Percentiles rank a stretch among this genome's conserved stretches.
phyloP scores from a whole-genome alignment of 2,888 invertebrate genomes.

The Orchesellides sinensis region DNA sequence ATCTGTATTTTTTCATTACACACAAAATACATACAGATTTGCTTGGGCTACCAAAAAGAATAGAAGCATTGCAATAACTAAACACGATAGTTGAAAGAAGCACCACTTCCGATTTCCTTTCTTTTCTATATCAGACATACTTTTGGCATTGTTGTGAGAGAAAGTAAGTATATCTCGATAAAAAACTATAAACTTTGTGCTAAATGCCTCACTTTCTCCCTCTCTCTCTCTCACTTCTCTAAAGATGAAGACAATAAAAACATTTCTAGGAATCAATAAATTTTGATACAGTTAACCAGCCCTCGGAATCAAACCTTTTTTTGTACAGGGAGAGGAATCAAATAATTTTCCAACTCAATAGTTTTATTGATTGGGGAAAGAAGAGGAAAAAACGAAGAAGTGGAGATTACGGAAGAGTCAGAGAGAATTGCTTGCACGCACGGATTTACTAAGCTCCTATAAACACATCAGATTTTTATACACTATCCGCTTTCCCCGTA shows the following conservation, averaged over 20 bases:
- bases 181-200: too few species aligned
- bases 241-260: slow-evolving; percentile 20
- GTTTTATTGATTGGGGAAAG: slow-evolving; percentile 56
- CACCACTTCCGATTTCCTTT: neutral
- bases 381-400: slow-evolving; percentile 21
- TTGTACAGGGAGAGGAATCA: slow-evolving; percentile 38
- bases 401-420: slow-evolving; percentile 20
- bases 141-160: neutral
- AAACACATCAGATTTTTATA: slow-evolving; percentile 10
- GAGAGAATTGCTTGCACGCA: slow-evolving; percentile 4
- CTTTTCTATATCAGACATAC: neutral
- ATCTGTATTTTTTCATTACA: slow-evolving; percentile 5
- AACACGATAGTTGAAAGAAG: slow-evolving; percentile 8
- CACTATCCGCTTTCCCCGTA: neutral
- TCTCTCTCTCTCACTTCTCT: neutral
- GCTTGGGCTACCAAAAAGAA: neutral
- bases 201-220: neutral
- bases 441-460: neutral
- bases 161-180: neutral
- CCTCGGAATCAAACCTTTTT: slow-evolving; percentile 20
- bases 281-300: slow-evolving; percentile 9
- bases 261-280: slow-evolving; percentile 18
- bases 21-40: slow-evolving; percentile 3
- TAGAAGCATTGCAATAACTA: slow-evolving; percentile 11
- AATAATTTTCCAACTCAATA: slow-evolving; percentile 65